phyloP scores from a whole-genome alignment of 2,797 vertebrate genomes.

The Enteromius afrohamiltoni region DNA sequence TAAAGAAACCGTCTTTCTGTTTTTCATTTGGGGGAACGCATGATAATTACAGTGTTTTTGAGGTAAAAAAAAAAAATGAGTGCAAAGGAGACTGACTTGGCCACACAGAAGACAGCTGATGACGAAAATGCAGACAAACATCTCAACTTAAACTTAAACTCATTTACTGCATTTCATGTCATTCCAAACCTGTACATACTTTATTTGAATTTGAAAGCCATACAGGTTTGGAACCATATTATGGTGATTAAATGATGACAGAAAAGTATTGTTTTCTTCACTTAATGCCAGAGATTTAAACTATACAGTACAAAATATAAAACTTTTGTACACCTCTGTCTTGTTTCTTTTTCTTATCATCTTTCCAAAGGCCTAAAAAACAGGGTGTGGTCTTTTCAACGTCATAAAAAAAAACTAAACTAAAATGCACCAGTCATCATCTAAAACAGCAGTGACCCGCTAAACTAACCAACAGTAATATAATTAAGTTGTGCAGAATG shows the following conservation, averaged over 20 bases:
- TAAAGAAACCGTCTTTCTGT: not conserved
- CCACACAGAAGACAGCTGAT: not conserved
- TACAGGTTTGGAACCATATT: not conserved
- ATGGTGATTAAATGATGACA: not conserved
- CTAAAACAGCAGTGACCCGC: slow-evolving; percentile 9
- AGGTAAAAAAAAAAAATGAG: not conserved
- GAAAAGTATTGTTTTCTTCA: not conserved
- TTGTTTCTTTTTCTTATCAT: not conserved
- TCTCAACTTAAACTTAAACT: not conserved
- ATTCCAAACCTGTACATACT: not conserved
- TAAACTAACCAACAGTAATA: not conserved
- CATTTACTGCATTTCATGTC: not conserved
- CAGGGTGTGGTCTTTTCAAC: not conserved
- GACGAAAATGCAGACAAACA: not conserved
- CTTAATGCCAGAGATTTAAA: not conserved
- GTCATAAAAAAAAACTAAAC: not conserved
- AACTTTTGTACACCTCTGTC: not conserved
- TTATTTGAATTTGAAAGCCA: not conserved
- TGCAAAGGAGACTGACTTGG: not conserved
- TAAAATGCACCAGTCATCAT: not conserved
- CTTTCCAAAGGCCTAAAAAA: not conserved
- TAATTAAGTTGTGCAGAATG: not conserved
- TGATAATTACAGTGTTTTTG: not conserved
- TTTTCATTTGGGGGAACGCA: not conserved
- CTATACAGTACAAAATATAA: not conserved